phyloP scores from a whole-genome alignment of 2,797 vertebrate species.

The Acomys russatus region DNA sequence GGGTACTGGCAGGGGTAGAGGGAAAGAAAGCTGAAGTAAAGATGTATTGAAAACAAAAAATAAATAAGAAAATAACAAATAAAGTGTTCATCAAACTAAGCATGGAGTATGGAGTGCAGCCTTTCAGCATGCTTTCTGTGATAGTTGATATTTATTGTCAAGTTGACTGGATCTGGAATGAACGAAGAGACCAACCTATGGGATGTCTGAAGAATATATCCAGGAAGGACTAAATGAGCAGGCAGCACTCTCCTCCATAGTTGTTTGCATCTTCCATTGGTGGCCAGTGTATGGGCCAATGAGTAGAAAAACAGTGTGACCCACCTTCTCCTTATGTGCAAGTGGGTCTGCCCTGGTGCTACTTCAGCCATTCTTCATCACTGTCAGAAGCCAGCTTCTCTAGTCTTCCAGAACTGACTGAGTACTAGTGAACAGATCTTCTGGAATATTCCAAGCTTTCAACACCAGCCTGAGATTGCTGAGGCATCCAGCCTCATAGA shows the following conservation, averaged over 20 bases:
- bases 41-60: neutral
- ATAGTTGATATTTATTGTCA: neutral
- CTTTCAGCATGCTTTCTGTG: neutral
- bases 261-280: neutral
- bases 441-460: neutral
- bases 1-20: neutral
- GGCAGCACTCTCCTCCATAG: neutral
- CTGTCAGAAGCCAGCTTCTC: neutral
- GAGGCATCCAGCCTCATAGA: neutral
- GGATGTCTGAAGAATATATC: neutral
- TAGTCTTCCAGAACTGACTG: neutral
- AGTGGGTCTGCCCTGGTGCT: neutral
- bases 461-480: neutral
- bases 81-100: neutral
- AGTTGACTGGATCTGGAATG: neutral
- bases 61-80: neutral
- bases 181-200: neutral
- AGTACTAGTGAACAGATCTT: neutral
- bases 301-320: neutral
- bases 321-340: neutral
- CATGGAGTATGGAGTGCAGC: neutral
- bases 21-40: neutral
- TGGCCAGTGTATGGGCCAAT: neutral
- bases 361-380: neutral
- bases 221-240: neutral